Evolutionary conservation across 2,113 vertebrate species (phyloP), one percentile per base, ranked within the genome.

Genomic region (Apteryx owenii): DNA sequence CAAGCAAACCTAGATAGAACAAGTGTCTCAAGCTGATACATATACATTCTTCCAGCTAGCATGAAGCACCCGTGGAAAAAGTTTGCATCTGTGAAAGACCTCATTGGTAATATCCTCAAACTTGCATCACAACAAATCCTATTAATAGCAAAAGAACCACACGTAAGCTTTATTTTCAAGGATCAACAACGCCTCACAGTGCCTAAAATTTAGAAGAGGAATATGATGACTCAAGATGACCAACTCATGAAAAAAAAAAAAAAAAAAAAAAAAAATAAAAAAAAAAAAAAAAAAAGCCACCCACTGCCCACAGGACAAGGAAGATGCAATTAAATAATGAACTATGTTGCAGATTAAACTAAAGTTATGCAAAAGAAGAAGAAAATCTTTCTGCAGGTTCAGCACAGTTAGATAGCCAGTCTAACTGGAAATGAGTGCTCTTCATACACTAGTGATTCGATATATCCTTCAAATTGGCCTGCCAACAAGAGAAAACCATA

Each of bases 401-500:
- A 91, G 65, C 65, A 71, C 1, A 12, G 4, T 66, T 60, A 61
- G 31, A 48, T 17, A n/a, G 44, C 20, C 12, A 7, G 31, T 69
- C 31, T 25, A n/a, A 68, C 9, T 73, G 38, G 11, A 92, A 92
- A 50, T 46, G 6, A 42, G 8, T 33, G 12, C 22, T 89, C 72
- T 78, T 86, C 33, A 86, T 29, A 33, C 7, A 58, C 54, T 2
- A 56, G 23, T 18, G 58, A 79, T 72, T 60, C 62, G 51, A 64
- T 6, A 44, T 0, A 0, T 38, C 46, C 48, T 60, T 56, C 51
- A 70, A 78, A 48, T 0, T 38, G 22, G 73, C 25, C n/a, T 28
- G 23, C 25, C 46, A 33, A 60, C 17, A 33, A 19, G 4, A 46
- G 19, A 42, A 42, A 83, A 92, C n/a, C 25, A 2, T n/a, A 31